These are phyloP conservation scores for Catocala sponsa DNA, from an alignment of 2,888 invertebrate genomes.

Conservation along the genomic window DNA sequence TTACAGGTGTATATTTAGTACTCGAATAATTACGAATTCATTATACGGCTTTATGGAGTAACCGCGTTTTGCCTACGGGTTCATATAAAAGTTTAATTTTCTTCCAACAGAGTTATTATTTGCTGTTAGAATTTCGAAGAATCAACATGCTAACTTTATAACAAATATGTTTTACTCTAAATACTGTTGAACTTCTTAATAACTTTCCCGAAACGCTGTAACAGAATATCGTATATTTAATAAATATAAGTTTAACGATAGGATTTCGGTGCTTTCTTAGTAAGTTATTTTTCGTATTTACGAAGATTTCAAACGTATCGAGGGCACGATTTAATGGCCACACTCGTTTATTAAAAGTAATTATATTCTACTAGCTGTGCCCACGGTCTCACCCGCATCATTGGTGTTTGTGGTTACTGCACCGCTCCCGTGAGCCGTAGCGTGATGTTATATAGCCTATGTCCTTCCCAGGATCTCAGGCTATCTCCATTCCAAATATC, in stretches of 20 bases:
- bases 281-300: background rate
- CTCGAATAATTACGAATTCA: constrained; percentile 15
- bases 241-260: constrained; percentile 5
- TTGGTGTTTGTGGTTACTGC: too few relatives aligned
- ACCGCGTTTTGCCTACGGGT: constrained; percentile 3
- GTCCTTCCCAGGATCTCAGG: too few relatives aligned
- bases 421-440: too few relatives aligned
- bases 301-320: background rate
- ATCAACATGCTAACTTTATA: constrained; percentile 34
- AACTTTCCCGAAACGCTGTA: constrained; percentile 11
- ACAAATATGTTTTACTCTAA: constrained; percentile 27
- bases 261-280: background rate
- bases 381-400: too few relatives aligned
- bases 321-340: too few relatives aligned
- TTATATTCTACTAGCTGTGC: too few relatives aligned
- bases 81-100: constrained; percentile 25
- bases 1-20: constrained; percentile 12
- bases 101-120: constrained; percentile 17
- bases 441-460: too few relatives aligned
- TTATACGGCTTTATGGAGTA: constrained; percentile 9
- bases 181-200: constrained; percentile 20
- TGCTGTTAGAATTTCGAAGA: constrained; percentile 17
- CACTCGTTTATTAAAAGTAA: too few relatives aligned
- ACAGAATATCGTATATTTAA: constrained; percentile 10
- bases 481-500: too few relatives aligned